Evolutionary conservation across 2,113 vertebrate genomes (phyloP).

Genomic region (Pedionomus torquatus): DNA sequence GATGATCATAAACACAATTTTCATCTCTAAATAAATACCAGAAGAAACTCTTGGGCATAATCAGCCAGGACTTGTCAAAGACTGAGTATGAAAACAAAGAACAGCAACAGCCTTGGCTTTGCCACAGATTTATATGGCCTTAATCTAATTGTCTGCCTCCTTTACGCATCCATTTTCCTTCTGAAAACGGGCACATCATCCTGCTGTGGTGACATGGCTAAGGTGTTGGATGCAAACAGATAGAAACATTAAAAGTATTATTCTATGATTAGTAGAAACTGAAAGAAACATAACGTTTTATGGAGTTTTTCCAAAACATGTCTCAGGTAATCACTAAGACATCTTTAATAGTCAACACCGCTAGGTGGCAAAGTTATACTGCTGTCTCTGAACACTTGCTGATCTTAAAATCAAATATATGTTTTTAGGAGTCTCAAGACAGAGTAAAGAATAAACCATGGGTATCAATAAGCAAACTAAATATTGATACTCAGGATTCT

Average conservation of each 20-base stretch:
- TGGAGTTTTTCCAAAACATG: neutral
- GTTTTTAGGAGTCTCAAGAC: neutral
- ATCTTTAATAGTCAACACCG: constrained; percentile 13
- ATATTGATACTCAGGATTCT: neutral
- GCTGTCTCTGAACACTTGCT: neutral
- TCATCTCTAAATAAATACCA: neutral
- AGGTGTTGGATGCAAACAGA: accelerated
- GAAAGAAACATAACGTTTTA: neutral
- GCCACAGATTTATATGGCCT: neutral
- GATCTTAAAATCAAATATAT: neutral
- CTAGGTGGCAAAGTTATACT: constrained; percentile 78
- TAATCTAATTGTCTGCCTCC: neutral
- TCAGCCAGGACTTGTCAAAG: neutral
- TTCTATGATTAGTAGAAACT: neutral
- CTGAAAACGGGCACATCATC: neutral
- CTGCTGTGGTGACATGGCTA: neutral
- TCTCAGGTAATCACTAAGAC: neutral
- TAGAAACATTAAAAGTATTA: neutral
- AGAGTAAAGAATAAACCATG: neutral
- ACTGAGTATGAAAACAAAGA: neutral
- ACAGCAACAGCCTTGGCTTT: neutral
- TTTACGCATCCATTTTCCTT: neutral
- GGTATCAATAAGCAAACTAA: neutral
- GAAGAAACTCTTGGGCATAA: neutral
- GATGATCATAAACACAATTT: neutral